Evolutionary conservation across 2,113 vertebrate species (phyloP).

Genomic region (Nycticryphes semicollaris): DNA sequence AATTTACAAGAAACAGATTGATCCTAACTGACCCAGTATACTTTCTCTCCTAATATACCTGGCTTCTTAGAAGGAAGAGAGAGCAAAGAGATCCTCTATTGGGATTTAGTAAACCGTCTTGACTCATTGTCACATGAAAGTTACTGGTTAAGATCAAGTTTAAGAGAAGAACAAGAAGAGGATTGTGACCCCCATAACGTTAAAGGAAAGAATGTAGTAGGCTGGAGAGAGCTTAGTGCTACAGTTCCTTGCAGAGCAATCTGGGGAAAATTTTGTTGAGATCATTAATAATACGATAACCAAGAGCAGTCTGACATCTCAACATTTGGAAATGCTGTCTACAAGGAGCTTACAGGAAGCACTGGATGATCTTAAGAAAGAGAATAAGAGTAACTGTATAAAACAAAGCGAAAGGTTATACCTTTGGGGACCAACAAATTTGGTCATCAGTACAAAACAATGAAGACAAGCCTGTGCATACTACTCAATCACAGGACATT

Average conservation of each 20-base stretch:
- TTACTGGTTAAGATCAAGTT: not conserved
- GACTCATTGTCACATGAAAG: not conserved
- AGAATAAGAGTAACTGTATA: not conserved
- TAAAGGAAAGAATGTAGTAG: not conserved
- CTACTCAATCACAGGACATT: not conserved
- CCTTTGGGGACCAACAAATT: conserved; percentile 14
- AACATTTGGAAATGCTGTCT: conserved; percentile 1
- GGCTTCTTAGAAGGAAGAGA: not conserved
- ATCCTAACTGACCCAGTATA: not conserved
- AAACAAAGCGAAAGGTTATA: conserved; percentile 8
- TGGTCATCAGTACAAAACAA: not conserved
- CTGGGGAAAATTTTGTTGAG: not conserved
- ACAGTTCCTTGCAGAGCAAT: not conserved
- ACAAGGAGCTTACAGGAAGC: not conserved
- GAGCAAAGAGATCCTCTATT: not conserved
- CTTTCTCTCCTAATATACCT: not conserved
- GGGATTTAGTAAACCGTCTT: conserved; percentile 7
- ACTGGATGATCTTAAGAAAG: not conserved
- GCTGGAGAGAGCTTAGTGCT: not conserved
- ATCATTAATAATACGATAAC: not conserved
- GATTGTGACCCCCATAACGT: not conserved
- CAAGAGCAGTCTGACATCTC: not conserved
- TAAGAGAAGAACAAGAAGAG: not conserved
- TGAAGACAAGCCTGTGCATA: not conserved
- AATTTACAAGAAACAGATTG: not conserved